Evolutionary conservation across 1,140 invertebrate species (phyloP).

Genomic region (Neotoxoptera formosana): DNA sequence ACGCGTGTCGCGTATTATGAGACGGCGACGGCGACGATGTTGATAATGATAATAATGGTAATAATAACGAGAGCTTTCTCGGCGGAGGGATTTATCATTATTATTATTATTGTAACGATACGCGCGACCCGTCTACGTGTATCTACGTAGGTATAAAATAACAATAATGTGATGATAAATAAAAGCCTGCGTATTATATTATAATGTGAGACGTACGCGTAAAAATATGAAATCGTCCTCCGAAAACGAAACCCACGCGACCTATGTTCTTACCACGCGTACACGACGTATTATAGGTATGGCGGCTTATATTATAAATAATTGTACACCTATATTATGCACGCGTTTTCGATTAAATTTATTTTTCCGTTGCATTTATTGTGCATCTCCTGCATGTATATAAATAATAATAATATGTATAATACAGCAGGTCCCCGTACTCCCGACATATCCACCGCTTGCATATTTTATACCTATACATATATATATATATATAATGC

Average conservation of each 20-base stretch:
- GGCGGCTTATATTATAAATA: too few relatives aligned
- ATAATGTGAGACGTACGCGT: neutral
- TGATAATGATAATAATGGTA: neutral
- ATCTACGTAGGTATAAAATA: neutral
- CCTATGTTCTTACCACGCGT: neutral
- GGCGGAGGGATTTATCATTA: neutral
- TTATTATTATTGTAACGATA: neutral
- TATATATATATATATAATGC: neutral
- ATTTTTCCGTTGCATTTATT: neutral
- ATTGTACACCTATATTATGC: neutral
- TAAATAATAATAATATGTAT: neutral
- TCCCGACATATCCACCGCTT: neutral
- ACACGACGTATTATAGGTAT: too few relatives aligned
- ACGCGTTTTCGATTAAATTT: neutral
- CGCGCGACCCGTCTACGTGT: neutral
- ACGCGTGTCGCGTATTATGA: neutral
- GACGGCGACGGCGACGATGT: neutral
- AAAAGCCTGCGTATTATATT: neutral
- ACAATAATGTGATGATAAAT: neutral
- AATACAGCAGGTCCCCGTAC: neutral
- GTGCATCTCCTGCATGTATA: neutral
- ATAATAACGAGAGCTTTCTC: neutral
- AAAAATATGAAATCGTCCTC: slow-evolving; percentile 9
- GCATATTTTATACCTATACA: neutral
- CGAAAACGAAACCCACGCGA: neutral